A percentile compares a stretch with the other conserved stretches of the same genome.
These are phyloP conservation scores for Erethizon dorsatum DNA, from an alignment of 2,797 vertebrate species.

Conservation along the genomic window DNA sequence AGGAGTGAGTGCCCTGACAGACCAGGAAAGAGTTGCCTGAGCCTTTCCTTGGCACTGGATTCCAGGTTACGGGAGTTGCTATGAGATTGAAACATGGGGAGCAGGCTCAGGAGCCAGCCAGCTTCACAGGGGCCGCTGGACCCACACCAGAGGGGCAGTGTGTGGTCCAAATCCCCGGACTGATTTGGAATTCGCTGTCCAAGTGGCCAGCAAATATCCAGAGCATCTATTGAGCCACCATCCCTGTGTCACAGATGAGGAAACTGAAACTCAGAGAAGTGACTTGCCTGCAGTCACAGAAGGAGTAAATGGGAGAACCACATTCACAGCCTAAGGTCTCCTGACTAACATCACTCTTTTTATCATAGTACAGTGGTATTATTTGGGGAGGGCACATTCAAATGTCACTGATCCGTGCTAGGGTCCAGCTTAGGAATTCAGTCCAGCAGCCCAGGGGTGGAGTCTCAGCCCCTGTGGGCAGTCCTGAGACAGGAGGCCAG, in stretches of 20 bases:
- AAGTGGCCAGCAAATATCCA: background rate
- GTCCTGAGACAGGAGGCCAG: background rate
- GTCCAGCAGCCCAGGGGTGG: background rate
- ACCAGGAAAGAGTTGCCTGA: background rate
- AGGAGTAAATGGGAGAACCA: background rate
- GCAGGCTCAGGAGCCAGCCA: accelerated
- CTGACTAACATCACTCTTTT: background rate
- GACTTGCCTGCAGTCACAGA: background rate
- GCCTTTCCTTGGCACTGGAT: background rate
- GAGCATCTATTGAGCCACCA: background rate
- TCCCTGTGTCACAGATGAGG: background rate
- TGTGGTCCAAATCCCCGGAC: background rate
- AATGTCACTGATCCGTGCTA: background rate
- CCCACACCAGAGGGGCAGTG: background rate
- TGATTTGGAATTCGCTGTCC: background rate
- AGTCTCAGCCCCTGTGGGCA: background rate
- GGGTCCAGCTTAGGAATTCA: background rate
- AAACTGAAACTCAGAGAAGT: background rate
- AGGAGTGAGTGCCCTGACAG: background rate
- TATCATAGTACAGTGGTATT: background rate
- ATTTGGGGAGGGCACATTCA: background rate
- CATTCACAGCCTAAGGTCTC: background rate
- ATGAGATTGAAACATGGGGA: background rate
- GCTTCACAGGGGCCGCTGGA: background rate
- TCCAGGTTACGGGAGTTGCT: background rate